Percentiles rank a stretch among this genome's conserved stretches.
These are phyloP conservation scores for Mesembrinibis cayennensis DNA, from an alignment of 2,113 vertebrate species.

Conservation along the genomic window DNA sequence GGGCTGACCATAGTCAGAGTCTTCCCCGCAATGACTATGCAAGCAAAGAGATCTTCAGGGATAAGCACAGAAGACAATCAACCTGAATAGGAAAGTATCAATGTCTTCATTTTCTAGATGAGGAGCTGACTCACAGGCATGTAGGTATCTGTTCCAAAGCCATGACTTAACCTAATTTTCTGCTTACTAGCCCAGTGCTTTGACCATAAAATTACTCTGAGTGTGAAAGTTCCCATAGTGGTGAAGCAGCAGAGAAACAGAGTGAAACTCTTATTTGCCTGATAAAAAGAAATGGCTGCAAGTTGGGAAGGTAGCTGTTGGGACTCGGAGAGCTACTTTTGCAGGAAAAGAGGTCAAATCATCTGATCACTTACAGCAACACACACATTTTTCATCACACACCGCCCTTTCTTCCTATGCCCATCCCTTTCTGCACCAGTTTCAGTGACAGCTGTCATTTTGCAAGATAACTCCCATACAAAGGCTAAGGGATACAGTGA, in stretches of 20 bases:
- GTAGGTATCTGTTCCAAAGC: neutral
- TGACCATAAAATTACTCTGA: neutral
- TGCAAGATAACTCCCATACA: neutral
- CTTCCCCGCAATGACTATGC: neutral
- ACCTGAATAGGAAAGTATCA: neutral
- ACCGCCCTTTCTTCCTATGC: neutral
- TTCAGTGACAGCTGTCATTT: neutral
- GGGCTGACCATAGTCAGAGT: neutral
- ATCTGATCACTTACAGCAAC: neutral
- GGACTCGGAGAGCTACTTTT: neutral
- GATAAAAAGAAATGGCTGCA: neutral
- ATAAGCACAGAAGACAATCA: neutral
- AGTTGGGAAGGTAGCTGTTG: neutral
- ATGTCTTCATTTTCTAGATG: neutral
- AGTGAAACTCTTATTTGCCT: neutral
- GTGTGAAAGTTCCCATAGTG: neutral
- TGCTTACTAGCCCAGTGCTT: neutral
- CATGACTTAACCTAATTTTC: constrained; percentile 1
- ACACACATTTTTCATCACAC: neutral
- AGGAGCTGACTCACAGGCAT: neutral
- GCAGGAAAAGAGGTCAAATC: neutral
- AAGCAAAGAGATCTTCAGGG: neutral
- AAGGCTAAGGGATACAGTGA: neutral
- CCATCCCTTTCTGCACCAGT: neutral
- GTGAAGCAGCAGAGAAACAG: neutral